Percentiles rank a stretch among this genome's conserved stretches.
phyloP scores from a whole-genome alignment of 2,888 invertebrate genomes.

The Drosophila planitibia region DNA sequence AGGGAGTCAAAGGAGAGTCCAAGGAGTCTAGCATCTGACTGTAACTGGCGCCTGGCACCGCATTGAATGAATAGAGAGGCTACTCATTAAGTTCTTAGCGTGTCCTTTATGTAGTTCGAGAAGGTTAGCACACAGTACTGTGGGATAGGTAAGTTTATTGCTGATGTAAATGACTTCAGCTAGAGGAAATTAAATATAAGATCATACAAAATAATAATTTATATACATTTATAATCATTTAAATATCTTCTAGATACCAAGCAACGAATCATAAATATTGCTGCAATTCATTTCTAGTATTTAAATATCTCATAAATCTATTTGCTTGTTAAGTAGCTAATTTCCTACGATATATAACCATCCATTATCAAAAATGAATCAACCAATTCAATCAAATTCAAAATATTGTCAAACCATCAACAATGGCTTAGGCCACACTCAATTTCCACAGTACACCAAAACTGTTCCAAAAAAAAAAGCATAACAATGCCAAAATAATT shows the following conservation, averaged over 20 bases:
- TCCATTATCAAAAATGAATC: not conserved
- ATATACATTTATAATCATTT: not conserved
- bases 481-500: conserved; percentile 61
- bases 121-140: conserved; percentile 11
- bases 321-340: not conserved
- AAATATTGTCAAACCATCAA: too few relatives aligned
- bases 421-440: not conserved
- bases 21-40: not conserved
- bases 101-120: conserved; percentile 12
- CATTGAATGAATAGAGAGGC: conserved; percentile 19
- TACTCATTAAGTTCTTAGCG: conserved; percentile 55
- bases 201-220: not conserved
- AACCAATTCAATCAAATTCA: not conserved
- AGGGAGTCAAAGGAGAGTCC: conserved; percentile 1
- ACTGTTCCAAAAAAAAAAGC: conserved; percentile 6
- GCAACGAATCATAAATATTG: not conserved
- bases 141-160: not conserved
- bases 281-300: not conserved
- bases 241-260: not conserved
- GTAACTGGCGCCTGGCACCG: conserved; percentile 23
- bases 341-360: not conserved
- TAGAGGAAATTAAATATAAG: not conserved
- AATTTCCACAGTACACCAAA: conserved; percentile 8
- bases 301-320: not conserved
- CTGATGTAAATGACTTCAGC: not conserved